Evolutionary conservation across 2,888 invertebrate species (phyloP), one percentile per base, ranked within the genome.

Genomic region (Tuta absoluta): DNA sequence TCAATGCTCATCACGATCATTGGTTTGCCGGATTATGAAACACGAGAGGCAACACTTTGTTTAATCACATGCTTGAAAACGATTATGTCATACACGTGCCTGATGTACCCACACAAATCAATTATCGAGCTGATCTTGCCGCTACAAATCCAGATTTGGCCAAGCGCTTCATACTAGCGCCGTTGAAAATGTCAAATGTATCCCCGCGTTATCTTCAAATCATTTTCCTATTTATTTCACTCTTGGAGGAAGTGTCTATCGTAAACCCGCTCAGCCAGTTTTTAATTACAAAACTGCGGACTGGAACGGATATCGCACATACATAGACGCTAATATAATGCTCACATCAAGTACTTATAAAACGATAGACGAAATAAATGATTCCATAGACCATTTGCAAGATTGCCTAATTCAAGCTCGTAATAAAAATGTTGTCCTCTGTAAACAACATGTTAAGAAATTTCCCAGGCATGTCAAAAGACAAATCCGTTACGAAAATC

Each of bases 171-270:
- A 63, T 56, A 21, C 51, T 23, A 51, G 3, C 21, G 8, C 51
- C 11, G 12, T 51, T 23, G 51, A 51, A 1, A 51, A 51, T 21
- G 21, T 51, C 21, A 14, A 23, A 1, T 10, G 59, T 2, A 21
- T 51, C 3, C 17, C 53, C 14, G 59, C 62, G 2, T 33, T 65
- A 7, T 65, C 65, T 1, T 65, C 65, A n/a, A 65, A 65, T 23
- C 65, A 65, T n/a, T 23, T 63, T 1, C 65, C 65, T n/a, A 28
- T 66, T 8, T 56, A 41, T 14, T 63, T 63, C 23, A 11, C 41
- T 14, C 23, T 65, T 11, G 28, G 21, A 8, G 63, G 49, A n/a
- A 11, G 7, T 38, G 7, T 60, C 2, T 45, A 12, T 0, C 48
- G 37, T 0, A 58, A 33, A 21, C 23, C 21, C 1, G 28, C 10